Base-by-base conservation (phyloP, 2,113 vertebrate genomes). In the Turdus rufiventris region DNA sequence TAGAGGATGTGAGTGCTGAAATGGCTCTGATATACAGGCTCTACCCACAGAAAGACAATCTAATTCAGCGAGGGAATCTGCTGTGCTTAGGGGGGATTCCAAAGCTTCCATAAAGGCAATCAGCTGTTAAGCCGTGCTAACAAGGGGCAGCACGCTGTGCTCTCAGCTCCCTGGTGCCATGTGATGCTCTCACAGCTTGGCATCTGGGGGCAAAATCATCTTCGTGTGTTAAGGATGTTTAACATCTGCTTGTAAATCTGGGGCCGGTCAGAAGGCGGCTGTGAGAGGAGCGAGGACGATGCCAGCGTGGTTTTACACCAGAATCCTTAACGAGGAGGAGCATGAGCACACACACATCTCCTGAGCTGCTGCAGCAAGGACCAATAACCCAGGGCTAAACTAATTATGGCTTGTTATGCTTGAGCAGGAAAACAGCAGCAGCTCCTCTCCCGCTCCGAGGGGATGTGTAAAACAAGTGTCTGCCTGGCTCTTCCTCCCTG, bases 131-230 rank as follows among this genome's bases (percentile, higher is more conserved):
- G 81, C n/a, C 43, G 20, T 31, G 80, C 67, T 88, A 91, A 92
- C 88, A 60, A 93, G 88, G 94, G 82, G 83, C 73, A 79, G 81
- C 94, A 76, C 18, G 74, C 93, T 91, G 95, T 70, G 91, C 89
- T 85, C 77, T 21, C n/a, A 0, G 68, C 89, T 96, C 91, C 3
- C 0, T 6, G 47, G 80, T 72, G 86, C 85, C 85, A 10, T 13
- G 9, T 16, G 6, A 63, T 12, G 75, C 48, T 51, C 51, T 91
- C 83, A 38, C 92, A 94, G 90, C 82, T 84, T 78, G 65, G 88
- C 76, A 91, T 89, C 95, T 75, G 83, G 89, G 93, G 92, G 75
- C 72, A 86, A 48, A 78, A 86, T 4, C 79, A 43, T 93, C 91
- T n/a, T 43, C 19, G 0, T 11, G 34, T 3, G 1, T n/a, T 86